phyloP scores from a whole-genome alignment of 2,113 vertebrate species.

The Orcinus orca region DNA sequence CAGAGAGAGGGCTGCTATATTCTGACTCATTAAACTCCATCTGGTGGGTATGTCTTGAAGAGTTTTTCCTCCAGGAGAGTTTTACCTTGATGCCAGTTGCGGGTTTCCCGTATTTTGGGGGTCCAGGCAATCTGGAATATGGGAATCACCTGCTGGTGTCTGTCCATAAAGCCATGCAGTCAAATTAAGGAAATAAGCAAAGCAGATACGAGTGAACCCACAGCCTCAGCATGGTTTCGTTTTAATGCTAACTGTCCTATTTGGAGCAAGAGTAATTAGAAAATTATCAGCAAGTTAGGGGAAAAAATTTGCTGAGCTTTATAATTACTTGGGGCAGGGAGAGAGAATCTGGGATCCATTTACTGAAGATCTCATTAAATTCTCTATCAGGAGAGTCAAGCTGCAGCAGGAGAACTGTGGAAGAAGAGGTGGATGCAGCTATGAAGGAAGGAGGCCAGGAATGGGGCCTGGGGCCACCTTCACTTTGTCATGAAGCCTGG shows the following conservation, averaged over 20 bases:
- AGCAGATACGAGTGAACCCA: slow-evolving; percentile 73
- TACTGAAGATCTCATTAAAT: slow-evolving; percentile 72
- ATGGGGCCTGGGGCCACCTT: neutral
- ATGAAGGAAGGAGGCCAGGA: neutral
- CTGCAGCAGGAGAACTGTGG: neutral
- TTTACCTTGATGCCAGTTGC: slow-evolving; percentile 46
- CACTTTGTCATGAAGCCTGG: neutral
- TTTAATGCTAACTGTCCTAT: slow-evolving; percentile 77
- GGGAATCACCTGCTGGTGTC: slow-evolving; percentile 58
- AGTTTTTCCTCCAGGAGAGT: slow-evolving; percentile 34
- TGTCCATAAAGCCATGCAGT: slow-evolving; percentile 56
- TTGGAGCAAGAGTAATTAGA: slow-evolving; percentile 80
- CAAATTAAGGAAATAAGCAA: slow-evolving; percentile 72
- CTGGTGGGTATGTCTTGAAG: slow-evolving; percentile 44
- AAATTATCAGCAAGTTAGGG: slow-evolving; percentile 75
- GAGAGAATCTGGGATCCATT: slow-evolving; percentile 60
- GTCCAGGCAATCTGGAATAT: neutral
- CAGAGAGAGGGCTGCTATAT: neutral
- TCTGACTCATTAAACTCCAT: slow-evolving; percentile 57
- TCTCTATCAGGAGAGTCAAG: slow-evolving; percentile 53
- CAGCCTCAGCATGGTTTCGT: slow-evolving; percentile 70
- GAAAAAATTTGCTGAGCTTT: slow-evolving; percentile 73
- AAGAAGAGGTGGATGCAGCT: neutral
- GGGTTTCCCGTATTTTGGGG: neutral
- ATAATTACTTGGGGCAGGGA: slow-evolving; percentile 72